Conservation (phyloP, 1,140 invertebrate species). For the Sycophila sp. region DNA sequence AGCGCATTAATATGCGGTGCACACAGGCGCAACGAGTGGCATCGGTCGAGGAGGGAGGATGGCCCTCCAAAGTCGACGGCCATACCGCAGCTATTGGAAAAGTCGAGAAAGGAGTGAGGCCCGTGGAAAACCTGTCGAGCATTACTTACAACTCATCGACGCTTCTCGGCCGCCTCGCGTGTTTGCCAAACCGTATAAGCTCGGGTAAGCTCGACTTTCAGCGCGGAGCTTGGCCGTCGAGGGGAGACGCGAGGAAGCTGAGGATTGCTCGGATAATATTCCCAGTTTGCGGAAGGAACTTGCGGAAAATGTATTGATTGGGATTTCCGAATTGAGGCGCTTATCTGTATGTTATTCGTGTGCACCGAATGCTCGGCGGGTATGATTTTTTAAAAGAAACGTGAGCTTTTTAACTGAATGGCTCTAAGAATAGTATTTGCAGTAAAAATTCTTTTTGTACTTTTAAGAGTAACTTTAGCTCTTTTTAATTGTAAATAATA, state of each 20-base stretch:
- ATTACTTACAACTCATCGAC: constrained; percentile 1
- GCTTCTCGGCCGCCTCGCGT: not conserved
- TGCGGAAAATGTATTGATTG: not conserved
- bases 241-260: not conserved
- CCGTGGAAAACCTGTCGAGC: not conserved
- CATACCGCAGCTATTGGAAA: not conserved
- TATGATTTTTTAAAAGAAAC: no score
- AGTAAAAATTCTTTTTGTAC: no score
- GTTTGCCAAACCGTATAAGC: not conserved
- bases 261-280: not conserved
- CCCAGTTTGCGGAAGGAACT: no score
- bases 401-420: no score
- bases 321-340: no score
- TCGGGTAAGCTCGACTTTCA: not conserved
- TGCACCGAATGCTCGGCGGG: no score
- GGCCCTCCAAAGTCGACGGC: no score
- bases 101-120: no score
- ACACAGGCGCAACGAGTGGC: not conserved
- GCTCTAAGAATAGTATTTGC: no score
- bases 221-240: not conserved
- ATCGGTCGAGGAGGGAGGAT: not conserved
- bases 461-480: no score
- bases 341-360: no score
- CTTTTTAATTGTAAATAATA: no score
- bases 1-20: not conserved